Conservation (phyloP, 2,797 vertebrate species). For the Notoglanidium macrostoma region DNA sequence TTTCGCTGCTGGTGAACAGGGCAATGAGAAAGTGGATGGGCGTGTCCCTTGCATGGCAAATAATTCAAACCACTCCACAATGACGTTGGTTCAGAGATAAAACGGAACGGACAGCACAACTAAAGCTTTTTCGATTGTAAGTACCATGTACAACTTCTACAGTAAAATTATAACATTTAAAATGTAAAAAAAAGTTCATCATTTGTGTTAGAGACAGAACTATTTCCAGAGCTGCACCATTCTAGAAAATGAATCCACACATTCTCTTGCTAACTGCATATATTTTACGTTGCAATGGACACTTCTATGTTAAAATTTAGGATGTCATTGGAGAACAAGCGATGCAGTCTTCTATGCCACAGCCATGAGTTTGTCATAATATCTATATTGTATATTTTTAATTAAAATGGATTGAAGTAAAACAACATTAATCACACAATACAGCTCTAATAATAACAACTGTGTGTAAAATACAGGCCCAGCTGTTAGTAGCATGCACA, state of each 20-base stretch:
- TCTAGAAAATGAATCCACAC: background rate
- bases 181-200: background rate
- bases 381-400: background rate
- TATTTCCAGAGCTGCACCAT: background rate
- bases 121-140: no score
- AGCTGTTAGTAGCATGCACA: background rate
- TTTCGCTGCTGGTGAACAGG: no score
- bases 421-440: background rate
- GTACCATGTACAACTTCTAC: no score
- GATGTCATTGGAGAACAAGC: background rate
- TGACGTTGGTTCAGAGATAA: no score
- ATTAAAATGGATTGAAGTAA: background rate
- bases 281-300: background rate
- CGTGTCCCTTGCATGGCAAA: no score
- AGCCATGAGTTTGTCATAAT: background rate
- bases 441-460: background rate
- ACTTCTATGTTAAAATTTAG: background rate
- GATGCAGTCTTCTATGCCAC: background rate
- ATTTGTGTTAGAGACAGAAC: background rate
- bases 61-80: no score
- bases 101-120: no score
- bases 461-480: background rate
- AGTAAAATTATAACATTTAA: no score
- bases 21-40: no score
- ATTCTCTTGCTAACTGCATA: background rate